Conservation (phyloP, 2,888 invertebrate species). For the Caenorhabditis zanzibari region DNA sequence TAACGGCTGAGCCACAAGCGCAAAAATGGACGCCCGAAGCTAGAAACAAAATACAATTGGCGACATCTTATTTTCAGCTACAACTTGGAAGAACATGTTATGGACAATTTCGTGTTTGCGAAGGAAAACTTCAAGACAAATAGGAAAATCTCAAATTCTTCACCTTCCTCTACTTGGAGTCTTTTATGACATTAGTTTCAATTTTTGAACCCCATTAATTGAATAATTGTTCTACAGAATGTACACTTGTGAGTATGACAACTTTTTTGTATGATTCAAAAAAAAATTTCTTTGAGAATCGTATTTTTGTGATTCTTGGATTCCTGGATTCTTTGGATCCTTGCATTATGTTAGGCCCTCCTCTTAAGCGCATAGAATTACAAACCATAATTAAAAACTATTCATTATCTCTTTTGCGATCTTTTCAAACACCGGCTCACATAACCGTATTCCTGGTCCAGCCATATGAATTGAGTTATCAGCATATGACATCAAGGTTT, state of each 20-base stretch:
- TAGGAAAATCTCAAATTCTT: not conserved
- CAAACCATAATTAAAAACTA: not conserved
- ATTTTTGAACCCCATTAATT: not conserved
- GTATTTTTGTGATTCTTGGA: too few relatives aligned
- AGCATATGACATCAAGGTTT: conserved; percentile 24
- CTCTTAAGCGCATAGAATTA: too few relatives aligned
- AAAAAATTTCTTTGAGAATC: too few relatives aligned
- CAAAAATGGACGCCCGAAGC: too few relatives aligned
- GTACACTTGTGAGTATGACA: too few relatives aligned
- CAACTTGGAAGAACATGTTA: conserved; percentile 9
- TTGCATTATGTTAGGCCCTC: too few relatives aligned
- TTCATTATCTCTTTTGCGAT: not conserved
- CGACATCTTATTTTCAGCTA: conserved; percentile 29
- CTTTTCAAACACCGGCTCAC: conserved; percentile 23
- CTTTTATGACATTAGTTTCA: not conserved
- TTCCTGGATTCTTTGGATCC: too few relatives aligned
- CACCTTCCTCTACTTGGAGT: not conserved
- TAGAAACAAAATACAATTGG: too few relatives aligned
- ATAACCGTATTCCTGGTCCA: conserved; percentile 15
- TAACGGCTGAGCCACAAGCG: too few relatives aligned
- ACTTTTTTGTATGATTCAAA: too few relatives aligned
- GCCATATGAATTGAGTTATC: conserved; percentile 49
- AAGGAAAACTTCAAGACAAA: not conserved
- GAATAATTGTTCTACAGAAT: too few relatives aligned
- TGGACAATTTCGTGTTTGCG: not conserved